Evolutionary conservation across 2,113 vertebrate species (phyloP).

Genomic region (Typhlomys cinereus): DNA sequence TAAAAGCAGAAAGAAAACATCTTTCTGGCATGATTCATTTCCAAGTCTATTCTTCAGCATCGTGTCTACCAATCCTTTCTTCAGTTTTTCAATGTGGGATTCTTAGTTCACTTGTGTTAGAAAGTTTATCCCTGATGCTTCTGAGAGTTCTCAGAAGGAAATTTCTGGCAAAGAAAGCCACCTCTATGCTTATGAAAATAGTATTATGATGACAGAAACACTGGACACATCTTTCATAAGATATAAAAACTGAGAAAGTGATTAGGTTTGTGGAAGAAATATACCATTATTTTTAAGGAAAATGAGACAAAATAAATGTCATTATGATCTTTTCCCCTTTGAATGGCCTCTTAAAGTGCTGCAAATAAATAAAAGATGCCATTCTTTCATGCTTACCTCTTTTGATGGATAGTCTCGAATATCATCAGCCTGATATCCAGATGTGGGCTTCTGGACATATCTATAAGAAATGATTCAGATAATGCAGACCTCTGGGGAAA

Average conservation of each 20-base stretch:
- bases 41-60: background rate
- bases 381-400: no score
- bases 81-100: background rate
- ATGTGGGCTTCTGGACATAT: no score
- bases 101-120: background rate
- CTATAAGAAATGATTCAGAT: no score
- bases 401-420: no score
- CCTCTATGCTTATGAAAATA: background rate
- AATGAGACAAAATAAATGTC: background rate
- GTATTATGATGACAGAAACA: background rate
- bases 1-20: conserved; percentile 38
- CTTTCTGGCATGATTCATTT: background rate
- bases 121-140: background rate
- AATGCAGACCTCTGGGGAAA: no score
- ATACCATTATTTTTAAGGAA: conserved; percentile 8
- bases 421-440: no score
- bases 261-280: background rate
- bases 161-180: conserved; percentile 20
- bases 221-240: conserved; percentile 36
- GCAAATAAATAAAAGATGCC: background rate
- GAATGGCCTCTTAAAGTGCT: background rate
- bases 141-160: background rate
- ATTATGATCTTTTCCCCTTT: background rate
- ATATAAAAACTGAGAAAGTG: conserved; percentile 25
- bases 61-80: background rate